Evolutionary conservation across 2,113 vertebrate species (phyloP), one percentile per base, ranked within the genome.

Genomic region (Semnornis frantzii): DNA sequence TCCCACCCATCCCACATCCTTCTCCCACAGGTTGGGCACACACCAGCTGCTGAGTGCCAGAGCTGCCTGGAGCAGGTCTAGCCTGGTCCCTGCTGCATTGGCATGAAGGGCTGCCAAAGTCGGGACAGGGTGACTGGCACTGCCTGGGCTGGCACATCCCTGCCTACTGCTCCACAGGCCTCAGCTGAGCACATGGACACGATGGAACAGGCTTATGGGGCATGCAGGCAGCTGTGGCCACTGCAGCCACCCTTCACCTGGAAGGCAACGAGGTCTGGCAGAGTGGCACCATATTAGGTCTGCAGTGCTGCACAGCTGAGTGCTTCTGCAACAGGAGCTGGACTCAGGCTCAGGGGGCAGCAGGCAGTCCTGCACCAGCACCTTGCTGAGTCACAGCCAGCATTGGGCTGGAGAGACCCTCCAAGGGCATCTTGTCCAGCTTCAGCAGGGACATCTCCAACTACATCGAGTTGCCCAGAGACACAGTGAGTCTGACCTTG

Each of bases 31-130:
- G 62, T 0, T 68, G 59, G 62, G 62, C 48, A 79, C 3, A 0
- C 2, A 1, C 7, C 6, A 2, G 63, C 33, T 89, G 57, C 24
- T 65, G 12, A 31, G 42, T 0, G 0, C 42, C 33, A 31, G n/a
- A 55, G 48, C 31, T 59, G 64, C 68, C 58, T 28, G 44, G 74
- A 42, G 46, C 20, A 82, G 39, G 19, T 33, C 44, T 66, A 3
- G 42, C 15, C 6, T 0, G 2, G 31, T 85, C 50, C 46, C 15
- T 24, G 37, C 33, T 16, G 16, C 3, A 5, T 2, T 0, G 23
- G 34, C 44, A 64, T 6, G 2, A 55, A 85, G 17, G 52, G 31
- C 52, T 68, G 23, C 1, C 2, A 69, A 34, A 16, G 25, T 33
- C 4, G 6, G 34, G 58, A 73, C 27, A 37, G 59, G 42, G 18